phyloP scores from a whole-genome alignment of 2,888 invertebrate genomes.

The Operophtera brumata region DNA sequence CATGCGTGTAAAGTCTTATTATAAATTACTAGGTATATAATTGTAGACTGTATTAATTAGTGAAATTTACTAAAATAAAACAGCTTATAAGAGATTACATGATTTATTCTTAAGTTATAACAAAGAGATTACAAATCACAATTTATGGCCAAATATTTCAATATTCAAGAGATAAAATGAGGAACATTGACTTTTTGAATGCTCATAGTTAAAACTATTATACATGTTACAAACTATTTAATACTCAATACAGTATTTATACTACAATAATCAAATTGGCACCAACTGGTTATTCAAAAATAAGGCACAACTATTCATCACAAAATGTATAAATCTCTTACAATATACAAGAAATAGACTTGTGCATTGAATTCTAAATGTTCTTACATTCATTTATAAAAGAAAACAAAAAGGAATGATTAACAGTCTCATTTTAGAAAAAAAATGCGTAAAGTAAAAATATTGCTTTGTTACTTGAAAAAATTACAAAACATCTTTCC shows the following conservation, averaged over 20 bases:
- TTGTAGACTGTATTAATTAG: background rate
- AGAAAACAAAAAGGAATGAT: slow-evolving; percentile 54
- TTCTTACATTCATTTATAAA: slow-evolving; percentile 25
- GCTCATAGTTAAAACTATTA: background rate
- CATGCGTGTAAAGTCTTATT: too few species aligned
- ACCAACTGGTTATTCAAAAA: slow-evolving; percentile 64
- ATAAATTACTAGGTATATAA: background rate
- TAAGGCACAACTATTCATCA: slow-evolving; percentile 68
- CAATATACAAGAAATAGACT: slow-evolving; percentile 28
- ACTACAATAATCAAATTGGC: slow-evolving; percentile 54
- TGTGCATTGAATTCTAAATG: slow-evolving; percentile 1
- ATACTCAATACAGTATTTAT: slow-evolving; percentile 20
- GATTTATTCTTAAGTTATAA: slow-evolving; percentile 43
- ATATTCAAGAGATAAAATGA: slow-evolving; percentile 19
- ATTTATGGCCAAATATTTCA: slow-evolving; percentile 50
- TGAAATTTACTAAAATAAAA: background rate
- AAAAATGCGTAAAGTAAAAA: slow-evolving; percentile 12
- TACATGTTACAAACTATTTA: slow-evolving; percentile 6
- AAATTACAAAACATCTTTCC: background rate
- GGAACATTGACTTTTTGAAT: slow-evolving; percentile 13
- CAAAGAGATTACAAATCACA: slow-evolving; percentile 50
- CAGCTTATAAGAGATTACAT: slow-evolving; percentile 40
- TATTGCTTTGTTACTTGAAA: slow-evolving; percentile 15
- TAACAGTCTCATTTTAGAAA: slow-evolving; percentile 49
- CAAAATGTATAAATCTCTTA: slow-evolving; percentile 37